Conservation (phyloP, 2,888 invertebrate genomes). For the Heterodera filipjevi region DNA sequence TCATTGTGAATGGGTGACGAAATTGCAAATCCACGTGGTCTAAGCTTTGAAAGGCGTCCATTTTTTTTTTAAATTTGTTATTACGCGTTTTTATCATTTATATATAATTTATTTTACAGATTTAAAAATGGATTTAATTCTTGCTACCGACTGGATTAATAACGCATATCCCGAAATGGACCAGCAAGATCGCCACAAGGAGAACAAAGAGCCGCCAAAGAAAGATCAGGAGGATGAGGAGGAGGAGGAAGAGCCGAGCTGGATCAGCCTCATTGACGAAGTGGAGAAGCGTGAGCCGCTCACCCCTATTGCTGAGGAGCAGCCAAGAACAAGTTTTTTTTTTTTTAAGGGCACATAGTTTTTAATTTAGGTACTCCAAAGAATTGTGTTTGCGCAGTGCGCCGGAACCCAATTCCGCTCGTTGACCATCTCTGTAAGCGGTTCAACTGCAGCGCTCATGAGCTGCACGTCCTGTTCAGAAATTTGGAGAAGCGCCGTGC, state of each 20-base stretch:
- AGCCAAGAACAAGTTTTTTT: no score
- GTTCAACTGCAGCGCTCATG: not conserved
- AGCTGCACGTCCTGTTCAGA: no score
- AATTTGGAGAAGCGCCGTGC: no score
- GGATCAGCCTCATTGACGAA: not conserved
- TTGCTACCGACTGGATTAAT: not conserved
- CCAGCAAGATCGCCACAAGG: not conserved
- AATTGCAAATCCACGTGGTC: not conserved
- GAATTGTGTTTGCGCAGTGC: no score
- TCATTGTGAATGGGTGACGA: slow-evolving; percentile 24
- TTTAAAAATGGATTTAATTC: not conserved
- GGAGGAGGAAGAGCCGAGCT: not conserved
- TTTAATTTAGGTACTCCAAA: no score
- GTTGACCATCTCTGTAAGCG: not conserved
- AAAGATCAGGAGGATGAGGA: not conserved
- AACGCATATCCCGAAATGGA: not conserved
- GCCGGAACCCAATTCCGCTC: not conserved
- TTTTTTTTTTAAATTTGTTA: not conserved
- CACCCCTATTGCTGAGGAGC: no score
- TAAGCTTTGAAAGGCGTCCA: not conserved
- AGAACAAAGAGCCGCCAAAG: not conserved
- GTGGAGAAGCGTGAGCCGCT: not conserved
- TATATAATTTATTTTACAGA: not conserved
- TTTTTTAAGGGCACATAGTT: no score
- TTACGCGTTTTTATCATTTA: not conserved